Evolutionary conservation across 2,888 invertebrate species (phyloP), one percentile per base, ranked within the genome.

Genomic region (Molanna angustata): DNA sequence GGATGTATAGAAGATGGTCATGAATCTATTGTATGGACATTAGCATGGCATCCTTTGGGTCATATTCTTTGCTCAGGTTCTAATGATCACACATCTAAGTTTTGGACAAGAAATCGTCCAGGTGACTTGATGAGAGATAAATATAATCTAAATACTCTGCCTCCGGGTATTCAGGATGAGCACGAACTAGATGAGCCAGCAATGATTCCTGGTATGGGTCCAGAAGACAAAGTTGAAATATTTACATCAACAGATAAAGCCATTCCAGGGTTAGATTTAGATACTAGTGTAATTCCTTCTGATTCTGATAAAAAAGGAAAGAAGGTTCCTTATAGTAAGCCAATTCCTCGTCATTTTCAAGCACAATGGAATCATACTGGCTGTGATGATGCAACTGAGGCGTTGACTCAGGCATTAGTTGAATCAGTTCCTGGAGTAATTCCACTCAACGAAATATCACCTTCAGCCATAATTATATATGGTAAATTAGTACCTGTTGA

Each of bases 21-120:
- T 72, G 99, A 99, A 70, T 95, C 94, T 65, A 96, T 97, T 67
- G 96, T 99, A 2, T 99, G 99, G 99, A 94, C 95, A 11, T 79
- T 99, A 67, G 95, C 96, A 21, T 99, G 99, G 99, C 99, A 99
- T 79, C 99, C 99, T 0, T 76, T 99, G 14, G 99, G 99, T 1
- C 99, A 99, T 66, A 98, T 99, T 64, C 78, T 99, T 22, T 97
- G 96, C 66, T 96, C 98, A 2, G 99, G 98, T 0, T 98, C 98
- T n/a, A 99, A 99, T 74, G 99, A 99, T 73, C 98, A 99, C 66
- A 94, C 97, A 19, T 91, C 88, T 18, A 99, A 99, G 74, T 99
- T 99, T 75, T 99, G 99, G 99, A 97, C 99, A 1, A 79, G 99
- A 58, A 99, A 99, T 73, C 83, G 98, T 42, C 99, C 99, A 1